Conservation (phyloP, 2,113 vertebrate genomes). For the Potamarius usumacintae region DNA sequence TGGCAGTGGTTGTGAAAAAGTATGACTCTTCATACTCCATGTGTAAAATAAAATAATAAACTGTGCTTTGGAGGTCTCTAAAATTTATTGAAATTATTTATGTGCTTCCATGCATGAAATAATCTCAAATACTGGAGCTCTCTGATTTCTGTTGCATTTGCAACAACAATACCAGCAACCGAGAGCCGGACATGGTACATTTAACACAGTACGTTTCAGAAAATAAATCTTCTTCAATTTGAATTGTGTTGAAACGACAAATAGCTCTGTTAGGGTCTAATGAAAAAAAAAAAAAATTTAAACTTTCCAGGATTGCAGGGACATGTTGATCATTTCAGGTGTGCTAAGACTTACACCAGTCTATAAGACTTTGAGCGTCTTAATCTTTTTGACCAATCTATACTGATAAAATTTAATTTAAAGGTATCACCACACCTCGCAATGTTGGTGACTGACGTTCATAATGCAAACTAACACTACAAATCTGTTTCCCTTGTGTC, state of each 20-base stretch:
- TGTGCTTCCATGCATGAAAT: not conserved
- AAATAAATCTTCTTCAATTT: slow-evolving; percentile 46
- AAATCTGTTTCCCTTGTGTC: slow-evolving; percentile 91
- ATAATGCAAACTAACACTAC: slow-evolving; percentile 59
- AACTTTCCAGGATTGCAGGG: slow-evolving; percentile 54
- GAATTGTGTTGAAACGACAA: not conserved
- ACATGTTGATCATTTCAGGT: slow-evolving; percentile 56
- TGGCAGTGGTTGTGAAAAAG: not conserved
- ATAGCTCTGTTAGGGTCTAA: not conserved
- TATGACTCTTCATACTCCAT: not conserved
- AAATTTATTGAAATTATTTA: not conserved
- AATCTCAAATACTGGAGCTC: slow-evolving; percentile 48
- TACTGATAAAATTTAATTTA: not conserved
- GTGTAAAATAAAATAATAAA: slow-evolving; percentile 1
- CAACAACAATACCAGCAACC: slow-evolving; percentile 42
- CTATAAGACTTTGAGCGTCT: not conserved
- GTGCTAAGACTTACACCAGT: slow-evolving; percentile 53
- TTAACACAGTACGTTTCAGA: slow-evolving; percentile 45
- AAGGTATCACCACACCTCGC: slow-evolving; percentile 25
- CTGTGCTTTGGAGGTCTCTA: slow-evolving; percentile 1
- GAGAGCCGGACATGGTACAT: slow-evolving; percentile 54
- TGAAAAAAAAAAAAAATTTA: slow-evolving; percentile 47
- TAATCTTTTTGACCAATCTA: not conserved
- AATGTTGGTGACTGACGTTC: not conserved
- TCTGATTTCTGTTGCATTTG: slow-evolving; percentile 44